Evolutionary conservation across 2,888 invertebrate genomes (phyloP), one percentile per base, ranked within the genome.

Genomic region (Mechanitis mazaeus): DNA sequence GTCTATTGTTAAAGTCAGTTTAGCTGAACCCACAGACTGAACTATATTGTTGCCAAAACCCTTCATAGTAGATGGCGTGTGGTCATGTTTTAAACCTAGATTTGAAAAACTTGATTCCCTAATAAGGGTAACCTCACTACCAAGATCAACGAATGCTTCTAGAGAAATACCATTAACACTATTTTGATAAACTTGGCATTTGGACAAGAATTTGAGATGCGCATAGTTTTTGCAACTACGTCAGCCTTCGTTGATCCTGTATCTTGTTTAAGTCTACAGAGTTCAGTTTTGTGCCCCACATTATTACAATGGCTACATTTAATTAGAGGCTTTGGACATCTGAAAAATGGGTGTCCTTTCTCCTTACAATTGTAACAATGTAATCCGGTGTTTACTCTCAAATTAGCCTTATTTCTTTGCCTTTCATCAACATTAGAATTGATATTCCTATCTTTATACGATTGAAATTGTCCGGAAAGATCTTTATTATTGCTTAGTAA

Each of bases 31-130:
- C 3, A 66, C 11, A 2, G 68, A 63, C 12, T 59, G 50, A 12
- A 69, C 66, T 1, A 64, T n/a, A 9, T 42, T 46, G 35, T 69
- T 71, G 2, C 68, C 69, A 57, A 70, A 71, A 45, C 69, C 69
- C 46, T 66, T 71, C 58, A 68, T 60, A 3, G 35, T n/a, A 2
- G 65, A 53, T 4, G 57, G 33, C 1, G 45, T 33, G 9, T 55
- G 31, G 56, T 68, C 63, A 35, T 66, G 63, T 31, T 7, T 6
- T 7, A 65, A 11, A 1, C 64, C 64, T 45, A 70, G 33, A 3
- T 28, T 31, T 3, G 3, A 6, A 31, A 46, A 45, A 3, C 55
- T 9, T 2, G 66, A 65, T 20, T 60, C 38, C 38, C 38, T 66
- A 7, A 61, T 50, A 1, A 68, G 7, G 1, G 65, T 57, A 3